Evolutionary conservation across 2,888 invertebrate genomes (phyloP).

Genomic region (Pammene fasciana): DNA sequence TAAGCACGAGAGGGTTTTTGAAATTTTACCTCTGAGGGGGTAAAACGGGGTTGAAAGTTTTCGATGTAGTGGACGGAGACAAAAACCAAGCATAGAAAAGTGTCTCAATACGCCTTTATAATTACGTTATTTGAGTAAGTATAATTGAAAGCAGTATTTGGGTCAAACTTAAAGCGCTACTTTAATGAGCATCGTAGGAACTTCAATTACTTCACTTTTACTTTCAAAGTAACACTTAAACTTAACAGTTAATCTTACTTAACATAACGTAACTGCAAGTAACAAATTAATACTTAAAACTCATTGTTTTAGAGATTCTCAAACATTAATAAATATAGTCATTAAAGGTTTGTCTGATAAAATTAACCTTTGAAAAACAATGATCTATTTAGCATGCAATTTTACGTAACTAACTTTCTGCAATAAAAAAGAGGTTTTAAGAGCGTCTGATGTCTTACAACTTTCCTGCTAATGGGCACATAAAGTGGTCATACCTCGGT

Average conservation of each 20-base stretch:
- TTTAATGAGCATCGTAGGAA: conserved; percentile 9
- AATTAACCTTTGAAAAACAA: too few species aligned
- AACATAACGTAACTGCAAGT: neutral
- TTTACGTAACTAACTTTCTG: conserved; percentile 6
- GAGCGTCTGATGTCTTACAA: conserved; percentile 16
- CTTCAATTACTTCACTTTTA: conserved; percentile 38
- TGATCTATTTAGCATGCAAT: neutral
- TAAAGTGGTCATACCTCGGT: conserved; percentile 9
- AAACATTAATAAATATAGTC: too few species aligned
- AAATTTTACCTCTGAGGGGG: too few species aligned
- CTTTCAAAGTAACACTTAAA: conserved; percentile 39
- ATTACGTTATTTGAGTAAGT: neutral
- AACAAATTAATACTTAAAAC: too few species aligned
- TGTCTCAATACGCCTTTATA: too few species aligned
- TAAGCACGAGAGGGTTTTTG: too few species aligned
- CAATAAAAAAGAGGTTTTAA: conserved; percentile 15
- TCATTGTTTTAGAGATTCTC: too few species aligned
- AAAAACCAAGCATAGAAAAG: too few species aligned
- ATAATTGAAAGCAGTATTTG: neutral
- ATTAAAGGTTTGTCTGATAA: too few species aligned
- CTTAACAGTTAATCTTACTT: conserved; percentile 7
- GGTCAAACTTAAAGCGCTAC: conserved; percentile 3
- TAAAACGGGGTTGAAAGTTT: too few species aligned
- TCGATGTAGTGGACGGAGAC: too few species aligned
- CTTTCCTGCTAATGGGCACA: conserved; percentile 18